These are phyloP conservation scores for Craseonycteris thonglongyai DNA, from an alignment of 2,113 vertebrate species.

Conservation along the genomic window DNA sequence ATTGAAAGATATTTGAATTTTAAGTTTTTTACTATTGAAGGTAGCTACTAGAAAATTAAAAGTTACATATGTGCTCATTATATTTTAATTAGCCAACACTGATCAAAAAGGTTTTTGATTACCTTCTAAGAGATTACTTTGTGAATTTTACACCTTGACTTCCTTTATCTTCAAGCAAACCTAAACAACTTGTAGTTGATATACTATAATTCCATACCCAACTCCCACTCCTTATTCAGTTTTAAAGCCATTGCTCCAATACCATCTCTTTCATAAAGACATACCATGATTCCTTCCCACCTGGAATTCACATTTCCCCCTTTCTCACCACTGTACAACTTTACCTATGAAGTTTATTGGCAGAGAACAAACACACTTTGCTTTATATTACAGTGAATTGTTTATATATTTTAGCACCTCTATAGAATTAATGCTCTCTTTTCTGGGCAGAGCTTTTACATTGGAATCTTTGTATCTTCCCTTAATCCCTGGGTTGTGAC, in stretches of 20 bases:
- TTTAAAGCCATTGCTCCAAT: not conserved
- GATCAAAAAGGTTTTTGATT: not conserved
- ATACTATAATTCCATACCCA: not conserved
- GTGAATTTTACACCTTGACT: not conserved
- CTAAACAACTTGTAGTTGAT: not conserved
- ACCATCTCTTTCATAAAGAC: not conserved
- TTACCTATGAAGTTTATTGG: not conserved
- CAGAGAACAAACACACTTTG: not conserved
- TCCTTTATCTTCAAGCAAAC: not conserved
- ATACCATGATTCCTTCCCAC: not conserved
- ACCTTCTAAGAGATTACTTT: not conserved
- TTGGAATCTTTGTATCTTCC: not conserved
- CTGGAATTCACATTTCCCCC: not conserved
- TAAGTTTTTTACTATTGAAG: not conserved
- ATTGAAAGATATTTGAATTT: not conserved
- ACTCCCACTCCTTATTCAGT: not conserved
- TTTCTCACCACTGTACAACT: not conserved
- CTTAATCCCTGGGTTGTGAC: not conserved
- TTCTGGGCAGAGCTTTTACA: not conserved
- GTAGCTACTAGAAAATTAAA: not conserved
- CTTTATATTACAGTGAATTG: not conserved
- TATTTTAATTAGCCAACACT: not conserved
- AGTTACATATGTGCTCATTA: not conserved
- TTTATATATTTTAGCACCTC: not conserved
- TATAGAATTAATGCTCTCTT: not conserved